A percentile compares a stretch with the other conserved stretches of the same genome.
These are phyloP conservation scores for Chloromyia formosa DNA, from an alignment of 2,888 invertebrate species.

Conservation along the genomic window DNA sequence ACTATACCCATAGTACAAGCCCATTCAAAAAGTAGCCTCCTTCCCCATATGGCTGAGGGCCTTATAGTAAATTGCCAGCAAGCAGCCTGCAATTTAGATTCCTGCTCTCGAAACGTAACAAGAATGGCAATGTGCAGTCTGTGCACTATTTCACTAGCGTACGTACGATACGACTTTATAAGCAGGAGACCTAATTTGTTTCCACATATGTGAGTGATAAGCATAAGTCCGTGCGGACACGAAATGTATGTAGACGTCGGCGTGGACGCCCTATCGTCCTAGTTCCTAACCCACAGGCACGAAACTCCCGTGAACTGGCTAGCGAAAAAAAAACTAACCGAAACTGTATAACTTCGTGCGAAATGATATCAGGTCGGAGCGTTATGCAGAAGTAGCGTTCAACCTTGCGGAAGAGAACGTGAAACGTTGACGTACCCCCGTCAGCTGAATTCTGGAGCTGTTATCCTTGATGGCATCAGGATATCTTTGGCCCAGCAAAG, in stretches of 20 bases:
- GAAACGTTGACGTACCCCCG: background rate
- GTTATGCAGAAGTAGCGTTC: background rate
- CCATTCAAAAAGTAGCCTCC: background rate
- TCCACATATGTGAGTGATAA: constrained; percentile 27
- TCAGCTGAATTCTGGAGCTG: background rate
- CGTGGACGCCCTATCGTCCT: constrained; percentile 22
- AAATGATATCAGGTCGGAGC: constrained; percentile 10
- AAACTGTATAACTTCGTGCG: constrained; percentile 15
- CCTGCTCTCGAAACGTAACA: constrained; percentile 20
- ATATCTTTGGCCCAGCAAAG: too few species aligned
- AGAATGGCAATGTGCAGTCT: constrained; percentile 27
- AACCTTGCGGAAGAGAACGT: constrained; percentile 10
- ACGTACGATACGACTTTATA: constrained; percentile 12
- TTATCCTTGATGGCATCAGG: too few species aligned
- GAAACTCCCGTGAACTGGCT: background rate
- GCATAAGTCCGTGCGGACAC: constrained; percentile 12
- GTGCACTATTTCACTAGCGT: constrained; percentile 35
- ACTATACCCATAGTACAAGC: background rate
- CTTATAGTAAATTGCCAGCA: constrained; percentile 1
- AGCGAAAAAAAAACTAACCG: background rate
- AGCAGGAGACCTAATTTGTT: constrained; percentile 28
- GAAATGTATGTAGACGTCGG: constrained; percentile 18
- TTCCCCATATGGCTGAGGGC: background rate
- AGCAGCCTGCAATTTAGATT: constrained; percentile 35
- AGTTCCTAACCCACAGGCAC: constrained; percentile 16